Evolutionary conservation across 37 sponge, comb jelly and placozoan genomes (phyloP), one percentile per base, ranked within the genome.

Genomic region (Haliclona indistincta): DNA sequence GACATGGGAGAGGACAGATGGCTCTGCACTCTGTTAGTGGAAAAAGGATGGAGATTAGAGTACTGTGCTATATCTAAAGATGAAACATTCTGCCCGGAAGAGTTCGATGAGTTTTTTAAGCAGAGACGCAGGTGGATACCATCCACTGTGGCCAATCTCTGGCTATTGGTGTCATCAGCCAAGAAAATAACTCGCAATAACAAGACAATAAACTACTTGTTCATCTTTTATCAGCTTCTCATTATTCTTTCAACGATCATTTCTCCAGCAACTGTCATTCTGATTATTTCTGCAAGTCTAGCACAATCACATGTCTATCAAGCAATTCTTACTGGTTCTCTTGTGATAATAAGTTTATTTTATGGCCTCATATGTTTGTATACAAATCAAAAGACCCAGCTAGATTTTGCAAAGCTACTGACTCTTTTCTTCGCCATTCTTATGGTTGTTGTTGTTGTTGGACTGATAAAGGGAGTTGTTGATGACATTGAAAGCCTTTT

Each of bases 1-100:
- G 95, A 95, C 75, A 95, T 95, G 95, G 95, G 95, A 23, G 95
- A 95, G 54, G 95, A 95, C 64, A 82, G 95, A 32, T 95, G 95
- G 95, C 82, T 95, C 34, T 95, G 95, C 55, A 90, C 95, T 19
- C 91, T 95, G n/a, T 58, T 95, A 65, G 76, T 95, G 19, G 63
- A 95, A 71, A 69, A 82, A 19, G 91, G 95, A 1, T 88, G 91
- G 95, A 68, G 91, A 25, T 75, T 95, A 4, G 89, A 87, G 28
- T 95, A 91, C 54, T 85, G 83, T 76, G 95, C 91, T n/a, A 74
- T 80, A 1, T 81, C 95, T 0, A 79, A 95, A 54, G 77, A 86
- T 68, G 28, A 68, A 37, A 95, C 95, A 7, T 88, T 75, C 70
- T 95, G 95, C 63, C 95, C 95, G 1, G 80, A 74, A 17, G 64